Evolutionary conservation across 2,888 invertebrate species (phyloP).

Genomic region (Drosophila antonietae): DNA sequence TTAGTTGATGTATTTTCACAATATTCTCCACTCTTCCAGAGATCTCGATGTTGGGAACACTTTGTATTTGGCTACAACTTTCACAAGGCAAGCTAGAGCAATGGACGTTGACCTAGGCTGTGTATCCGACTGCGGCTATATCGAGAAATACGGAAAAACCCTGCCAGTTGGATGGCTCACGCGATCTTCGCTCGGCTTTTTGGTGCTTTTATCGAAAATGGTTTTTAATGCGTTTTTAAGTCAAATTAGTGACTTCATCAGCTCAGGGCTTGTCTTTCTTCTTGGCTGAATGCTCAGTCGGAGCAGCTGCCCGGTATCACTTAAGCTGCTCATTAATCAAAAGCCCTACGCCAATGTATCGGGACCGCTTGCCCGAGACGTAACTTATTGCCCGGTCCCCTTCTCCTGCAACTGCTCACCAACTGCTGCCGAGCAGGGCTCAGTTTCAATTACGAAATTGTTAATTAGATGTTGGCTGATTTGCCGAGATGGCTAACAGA

Average conservation of each 20-base stretch:
- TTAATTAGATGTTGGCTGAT: conserved; percentile 62
- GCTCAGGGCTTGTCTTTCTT: conserved; percentile 55
- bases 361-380: conserved; percentile 53
- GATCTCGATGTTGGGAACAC: conserved; percentile 2
- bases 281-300: conserved; percentile 48
- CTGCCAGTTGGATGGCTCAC: conserved; percentile 41
- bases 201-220: conserved; percentile 70
- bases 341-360: conserved; percentile 55
- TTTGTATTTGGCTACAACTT: conserved; percentile 60
- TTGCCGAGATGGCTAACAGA: conserved; percentile 24
- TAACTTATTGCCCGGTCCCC: conserved; percentile 34
- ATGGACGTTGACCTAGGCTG: conserved; percentile 16
- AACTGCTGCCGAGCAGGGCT: conserved; percentile 38
- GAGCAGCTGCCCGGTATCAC: conserved; percentile 60
- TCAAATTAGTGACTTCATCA: conserved; percentile 79
- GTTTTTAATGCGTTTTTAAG: conserved; percentile 78
- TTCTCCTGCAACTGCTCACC: background rate
- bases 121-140: conserved; percentile 40
- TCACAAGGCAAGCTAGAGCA: conserved; percentile 53
- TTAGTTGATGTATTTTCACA: background rate
- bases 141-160: conserved; percentile 71
- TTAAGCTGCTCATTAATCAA: conserved; percentile 77
- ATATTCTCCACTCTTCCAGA: background rate
- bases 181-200: conserved; percentile 30
- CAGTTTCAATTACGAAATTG: conserved; percentile 68